Evolutionary conservation across 2,797 vertebrate species (phyloP).

Genomic region (Sandelia bainsii): DNA sequence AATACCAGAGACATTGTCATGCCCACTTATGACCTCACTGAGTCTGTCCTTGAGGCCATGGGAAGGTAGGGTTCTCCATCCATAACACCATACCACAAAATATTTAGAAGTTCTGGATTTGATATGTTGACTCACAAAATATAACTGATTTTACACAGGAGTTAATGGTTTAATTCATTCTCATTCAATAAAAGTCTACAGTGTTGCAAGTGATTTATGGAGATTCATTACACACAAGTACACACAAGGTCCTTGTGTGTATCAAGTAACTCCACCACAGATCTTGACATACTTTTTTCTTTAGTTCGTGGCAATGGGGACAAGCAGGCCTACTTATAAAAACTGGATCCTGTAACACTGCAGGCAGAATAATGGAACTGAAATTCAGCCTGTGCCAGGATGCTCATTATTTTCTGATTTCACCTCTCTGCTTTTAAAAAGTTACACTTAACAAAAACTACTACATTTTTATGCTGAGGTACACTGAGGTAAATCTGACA

Average conservation of each 20-base stretch:
- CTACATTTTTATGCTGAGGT: no score
- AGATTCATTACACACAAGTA: not conserved
- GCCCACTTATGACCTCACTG: constrained; percentile 98
- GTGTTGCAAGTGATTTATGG: constrained; percentile 1
- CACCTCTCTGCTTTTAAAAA: no score
- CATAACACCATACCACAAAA: not conserved
- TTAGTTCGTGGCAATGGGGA: not conserved
- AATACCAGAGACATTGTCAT: constrained; percentile 97
- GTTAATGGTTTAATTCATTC: not conserved
- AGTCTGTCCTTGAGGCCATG: constrained; percentile 98
- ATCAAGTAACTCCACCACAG: not conserved
- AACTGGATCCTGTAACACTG: not conserved
- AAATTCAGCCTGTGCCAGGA: constrained; percentile 14
- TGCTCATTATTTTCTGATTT: constrained; percentile 50
- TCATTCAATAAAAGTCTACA: not conserved
- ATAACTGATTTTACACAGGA: not conserved
- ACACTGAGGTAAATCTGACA: no score
- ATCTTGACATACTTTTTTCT: not conserved
- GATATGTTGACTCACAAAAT: not conserved
- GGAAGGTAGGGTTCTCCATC: constrained; percentile 83
- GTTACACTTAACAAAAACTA: no score
- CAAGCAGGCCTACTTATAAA: not conserved
- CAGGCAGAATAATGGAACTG: constrained; percentile 11
- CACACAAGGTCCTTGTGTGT: no score
- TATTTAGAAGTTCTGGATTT: not conserved